Evolutionary conservation across 1,140 invertebrate genomes (phyloP), one percentile per base, ranked within the genome.

Genomic region (Drosophila kurseongensis): DNA sequence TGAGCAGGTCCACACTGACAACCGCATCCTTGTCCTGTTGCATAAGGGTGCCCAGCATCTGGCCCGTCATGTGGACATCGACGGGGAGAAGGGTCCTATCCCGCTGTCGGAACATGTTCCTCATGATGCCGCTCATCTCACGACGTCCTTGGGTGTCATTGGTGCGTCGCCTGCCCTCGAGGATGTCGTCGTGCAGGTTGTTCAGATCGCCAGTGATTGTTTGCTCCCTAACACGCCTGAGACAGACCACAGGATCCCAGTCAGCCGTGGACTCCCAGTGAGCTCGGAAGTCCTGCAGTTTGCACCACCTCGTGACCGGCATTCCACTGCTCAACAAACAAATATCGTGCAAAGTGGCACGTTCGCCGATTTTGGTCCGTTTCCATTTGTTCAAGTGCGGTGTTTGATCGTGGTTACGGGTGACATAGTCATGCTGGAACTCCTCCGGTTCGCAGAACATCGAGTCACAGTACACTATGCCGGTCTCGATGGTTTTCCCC

Each of bases 361-460:
- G 13, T 41, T 91, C 77, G 3, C 85, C 84, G 14, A 84, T 52
- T 16, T 48, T 42, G 4, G 81, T 68, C 3, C 74, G 44, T 14
- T 91, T 89, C 91, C 91, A 92, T 4, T 48, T 59, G 50, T 91
- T 91, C 8, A 35, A 14, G 13, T 88, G 79, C 0, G 83, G 76
- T 2, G 76, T 83, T 44, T 89, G 80, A 13, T 83, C 84, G 18
- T 89, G 84, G 48, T 88, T 62, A 0, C 71, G 40, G 0, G 45
- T 54, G 2, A 89, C 66, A 7, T 86, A 86, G 32, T 86, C 83
- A n/a, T 86, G 83, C 7, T 16, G 7, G 14, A 88, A 88, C 9
- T 16, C 35, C 23, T 88, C 83, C 36, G 84, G 80, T 12, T 80
- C 63, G 41, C 83, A 88, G 47, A 67, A 63, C 47, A 58, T 35